phyloP scores from a whole-genome alignment of 2,797 vertebrate species.

The Tragopan temminckii region DNA sequence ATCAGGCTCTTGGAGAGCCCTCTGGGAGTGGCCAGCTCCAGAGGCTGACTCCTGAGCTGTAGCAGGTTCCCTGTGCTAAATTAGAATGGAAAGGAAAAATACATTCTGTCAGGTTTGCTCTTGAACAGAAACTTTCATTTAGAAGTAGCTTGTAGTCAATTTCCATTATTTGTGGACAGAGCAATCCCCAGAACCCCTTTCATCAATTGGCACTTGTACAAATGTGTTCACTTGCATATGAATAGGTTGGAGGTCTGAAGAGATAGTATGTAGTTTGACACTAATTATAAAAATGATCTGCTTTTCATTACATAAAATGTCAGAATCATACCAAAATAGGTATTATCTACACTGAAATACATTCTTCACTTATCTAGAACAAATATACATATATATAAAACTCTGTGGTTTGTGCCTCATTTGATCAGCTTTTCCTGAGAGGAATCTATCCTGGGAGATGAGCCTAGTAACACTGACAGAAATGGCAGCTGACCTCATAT shows the following conservation, averaged over 20 bases:
- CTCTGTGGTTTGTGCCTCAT: not conserved
- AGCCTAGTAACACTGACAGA: not conserved
- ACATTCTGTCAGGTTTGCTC: not conserved
- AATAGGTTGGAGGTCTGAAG: not conserved
- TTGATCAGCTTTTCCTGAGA: not conserved
- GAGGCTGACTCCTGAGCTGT: not conserved
- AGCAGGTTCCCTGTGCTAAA: not conserved
- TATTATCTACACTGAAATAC: not conserved
- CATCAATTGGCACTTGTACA: not conserved
- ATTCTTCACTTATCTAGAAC: not conserved
- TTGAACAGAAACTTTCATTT: not conserved
- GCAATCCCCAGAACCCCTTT: not conserved
- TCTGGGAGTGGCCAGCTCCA: fast-evolving
- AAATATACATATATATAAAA: not conserved
- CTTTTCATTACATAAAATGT: not conserved
- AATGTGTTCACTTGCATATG: not conserved
- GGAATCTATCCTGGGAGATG: not conserved
- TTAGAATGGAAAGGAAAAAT: not conserved
- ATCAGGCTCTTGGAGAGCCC: not conserved
- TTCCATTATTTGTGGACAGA: not conserved
- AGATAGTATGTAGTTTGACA: not conserved
- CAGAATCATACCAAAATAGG: not conserved
- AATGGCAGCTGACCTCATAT: not conserved
- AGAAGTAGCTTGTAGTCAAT: not conserved
- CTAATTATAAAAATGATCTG: not conserved